Conservation (phyloP, 2,888 invertebrate genomes). For the Rhagium mordax region DNA sequence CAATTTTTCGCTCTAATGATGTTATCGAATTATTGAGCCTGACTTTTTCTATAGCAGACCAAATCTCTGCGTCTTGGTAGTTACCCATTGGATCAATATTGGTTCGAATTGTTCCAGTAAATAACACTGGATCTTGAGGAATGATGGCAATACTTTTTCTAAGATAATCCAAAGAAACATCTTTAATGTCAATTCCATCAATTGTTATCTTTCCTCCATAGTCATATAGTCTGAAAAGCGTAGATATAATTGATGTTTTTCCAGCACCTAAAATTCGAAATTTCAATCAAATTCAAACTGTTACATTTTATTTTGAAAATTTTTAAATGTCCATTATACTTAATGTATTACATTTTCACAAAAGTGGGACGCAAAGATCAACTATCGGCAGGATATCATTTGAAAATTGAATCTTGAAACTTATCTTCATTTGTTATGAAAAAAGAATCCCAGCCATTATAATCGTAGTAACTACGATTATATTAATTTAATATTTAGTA, state of each 20-base stretch:
- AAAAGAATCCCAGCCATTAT: too few species aligned
- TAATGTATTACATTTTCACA: too few species aligned
- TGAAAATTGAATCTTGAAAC: too few species aligned
- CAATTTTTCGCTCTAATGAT: constrained; percentile 70
- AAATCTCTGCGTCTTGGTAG: constrained; percentile 54
- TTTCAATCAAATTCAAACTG: too few species aligned
- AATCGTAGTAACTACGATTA: too few species aligned
- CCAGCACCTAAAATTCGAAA: constrained; percentile 76
- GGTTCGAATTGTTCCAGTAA: constrained; percentile 77
- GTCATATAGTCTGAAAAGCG: constrained; percentile 75
- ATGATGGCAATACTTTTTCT: constrained; percentile 85
- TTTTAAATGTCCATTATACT: too few species aligned
- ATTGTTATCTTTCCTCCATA: constrained; percentile 74
- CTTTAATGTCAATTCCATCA: constrained; percentile 78
- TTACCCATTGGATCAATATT: constrained; percentile 56
- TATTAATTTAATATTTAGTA: too few species aligned
- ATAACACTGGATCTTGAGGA: constrained; percentile 88
- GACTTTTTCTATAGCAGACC: constrained; percentile 63
- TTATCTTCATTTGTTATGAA: too few species aligned
- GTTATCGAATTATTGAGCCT: constrained; percentile 70
- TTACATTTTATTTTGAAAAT: too few species aligned
- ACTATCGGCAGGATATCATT: too few species aligned
- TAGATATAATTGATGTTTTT: constrained; percentile 84
- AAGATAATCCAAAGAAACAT: constrained; percentile 50
- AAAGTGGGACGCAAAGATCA: too few species aligned